Base-by-base conservation (phyloP, 2,888 invertebrate species). In the Ceramica pisi region DNA sequence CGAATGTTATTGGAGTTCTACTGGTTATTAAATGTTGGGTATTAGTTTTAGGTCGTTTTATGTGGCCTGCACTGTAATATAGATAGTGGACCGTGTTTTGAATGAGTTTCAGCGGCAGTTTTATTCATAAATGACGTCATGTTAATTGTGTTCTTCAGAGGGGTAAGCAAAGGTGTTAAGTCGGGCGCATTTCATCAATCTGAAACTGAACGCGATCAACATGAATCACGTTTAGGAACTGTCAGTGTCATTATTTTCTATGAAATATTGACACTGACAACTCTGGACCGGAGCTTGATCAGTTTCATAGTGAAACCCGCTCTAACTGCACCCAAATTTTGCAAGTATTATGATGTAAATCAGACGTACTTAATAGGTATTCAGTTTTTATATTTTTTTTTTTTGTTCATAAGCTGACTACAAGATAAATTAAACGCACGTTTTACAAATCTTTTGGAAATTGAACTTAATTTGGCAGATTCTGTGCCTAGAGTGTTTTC, bases 1-100 rank as follows among this genome's bases (percentile, higher is more conserved):
- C 77, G 79, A 77, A 80, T 88, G 92, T 93, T 95, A 94, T 95
- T 95, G 93, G 91, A 92, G 90, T 91, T 81, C 69, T 65, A 74
- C 80, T 31, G 68, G 66, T 82, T 86, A 83, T 83, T 84, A 78
- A 84, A 81, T 80, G 66, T 63, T 74, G 31, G 86, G 71, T 86
- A 86, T 86, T 84, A 81, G 60, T 66, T 74, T 75, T 71, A 9
- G 76, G 72, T 59, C 62, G 75, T 78, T 84, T 81, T 80, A 81
- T 74, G 75, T 84, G 65, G 48, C 78, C 82, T 65, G 57, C 61
- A 68, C 10, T 66, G 80, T 46, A 80, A 82, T 80, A 80, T 73
- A 81, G 86, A 86, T 84, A 75, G 60, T 65, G 69, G 70, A 71
- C 66, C 35, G 16, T 26, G 62, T 31, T 82, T 79, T 67, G 63